These are phyloP conservation scores for Glandiceps talaboti DNA, from an alignment of 53 echinoderm and acorn worm genomes.

Conservation along the genomic window DNA sequence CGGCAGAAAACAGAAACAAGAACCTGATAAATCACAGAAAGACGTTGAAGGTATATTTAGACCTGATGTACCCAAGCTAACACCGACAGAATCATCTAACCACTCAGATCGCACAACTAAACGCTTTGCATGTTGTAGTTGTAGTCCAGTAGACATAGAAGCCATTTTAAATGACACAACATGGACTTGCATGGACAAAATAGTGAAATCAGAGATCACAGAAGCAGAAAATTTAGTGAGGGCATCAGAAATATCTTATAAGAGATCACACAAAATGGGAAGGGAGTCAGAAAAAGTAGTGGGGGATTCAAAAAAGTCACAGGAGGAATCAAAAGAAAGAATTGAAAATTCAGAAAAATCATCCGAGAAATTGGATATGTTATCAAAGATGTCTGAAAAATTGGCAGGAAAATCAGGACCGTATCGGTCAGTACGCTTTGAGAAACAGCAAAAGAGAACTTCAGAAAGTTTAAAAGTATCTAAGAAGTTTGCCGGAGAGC, in stretches of 20 bases:
- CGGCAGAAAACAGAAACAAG: neutral
- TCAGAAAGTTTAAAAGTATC: no score
- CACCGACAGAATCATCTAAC: neutral
- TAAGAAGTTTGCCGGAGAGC: slow-evolving; percentile 3
- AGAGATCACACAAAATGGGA: slow-evolving; percentile 8
- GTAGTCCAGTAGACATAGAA: neutral
- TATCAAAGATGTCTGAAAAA: no score
- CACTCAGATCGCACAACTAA: neutral
- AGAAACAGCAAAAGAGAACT: no score
- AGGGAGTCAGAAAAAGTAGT: no score
- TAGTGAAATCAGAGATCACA: neutral
- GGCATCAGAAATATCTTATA: slow-evolving; percentile 9
- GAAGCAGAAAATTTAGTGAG: slow-evolving; percentile 4
- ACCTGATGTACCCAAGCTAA: neutral
- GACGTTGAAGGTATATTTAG: neutral
- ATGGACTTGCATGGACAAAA: neutral
- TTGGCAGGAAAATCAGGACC: no score
- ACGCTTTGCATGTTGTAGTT: neutral
- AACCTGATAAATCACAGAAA: neutral
- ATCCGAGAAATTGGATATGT: no score
- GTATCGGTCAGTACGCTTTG: no score
- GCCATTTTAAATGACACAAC: no score
- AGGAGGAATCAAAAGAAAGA: no score
- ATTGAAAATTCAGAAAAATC: no score
- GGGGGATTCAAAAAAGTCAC: no score